Evolutionary conservation across 1,140 invertebrate genomes (phyloP), one percentile per base, ranked within the genome.

Genomic region (Lucilia sericata): DNA sequence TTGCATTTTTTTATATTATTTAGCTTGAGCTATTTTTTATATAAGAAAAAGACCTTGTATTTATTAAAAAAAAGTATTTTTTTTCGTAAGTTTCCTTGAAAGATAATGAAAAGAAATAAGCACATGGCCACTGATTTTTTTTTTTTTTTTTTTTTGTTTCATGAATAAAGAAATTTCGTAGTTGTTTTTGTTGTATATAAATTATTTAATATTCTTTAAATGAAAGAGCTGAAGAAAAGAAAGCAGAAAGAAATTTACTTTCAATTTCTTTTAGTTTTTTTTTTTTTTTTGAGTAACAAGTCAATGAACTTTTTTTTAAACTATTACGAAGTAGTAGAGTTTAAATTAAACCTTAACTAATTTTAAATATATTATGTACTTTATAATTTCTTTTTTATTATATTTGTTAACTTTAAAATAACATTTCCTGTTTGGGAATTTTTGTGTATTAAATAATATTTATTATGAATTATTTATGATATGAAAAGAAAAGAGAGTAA

Each of bases 81-180:
- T 74, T 81, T 47, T 81, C 19, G 47, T 83, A 83, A 75, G 42
- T 74, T 83, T 74, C 70, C 70, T 83, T 83, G 60, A 74, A 83
- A 83, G 70, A 83, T 83, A 83, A 83, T 83, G 42, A 83, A 74
- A 83, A 75, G 42, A 74, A 83, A 83, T 74, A 75, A 83, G 82
- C 82, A 82, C 82, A 82, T 74, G 82, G 82, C 82, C 82, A 82
- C 25, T 9, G 21, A 21, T 70, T 70, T 70, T 70, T 70, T 70
- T 70, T 5, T 70, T 19, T 70, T 70, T 70, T 5, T 70, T 19
- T 70, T 70, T 65, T 82, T 60, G 30, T 82, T 51, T 60, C 5
- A 42, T 42, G 51, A 17, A 55, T 36, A 80, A 80, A 80, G n/a
- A 80, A 49, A 42, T 80, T 42, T 42, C 25, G 3, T 30, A 2